A percentile compares a stretch with the other conserved stretches of the same genome.
Conservation (phyloP, 2,888 invertebrate genomes). For the Lithodes maja region DNA sequence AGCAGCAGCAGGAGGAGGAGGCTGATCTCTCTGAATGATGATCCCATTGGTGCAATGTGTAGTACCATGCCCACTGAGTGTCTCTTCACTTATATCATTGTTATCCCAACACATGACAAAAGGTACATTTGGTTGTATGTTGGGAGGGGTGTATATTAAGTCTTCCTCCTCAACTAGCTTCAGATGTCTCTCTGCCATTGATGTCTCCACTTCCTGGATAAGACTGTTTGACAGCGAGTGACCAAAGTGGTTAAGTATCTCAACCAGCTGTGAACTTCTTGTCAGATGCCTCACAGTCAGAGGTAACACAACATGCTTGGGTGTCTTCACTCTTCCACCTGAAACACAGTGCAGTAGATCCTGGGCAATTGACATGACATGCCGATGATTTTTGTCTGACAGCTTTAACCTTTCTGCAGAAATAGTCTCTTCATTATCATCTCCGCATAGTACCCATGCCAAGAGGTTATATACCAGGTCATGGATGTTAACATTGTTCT, state of each 20-base stretch:
- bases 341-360: slow-evolving; percentile 13
- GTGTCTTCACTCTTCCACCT: slow-evolving; percentile 21
- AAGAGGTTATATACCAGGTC: slow-evolving; percentile 16
- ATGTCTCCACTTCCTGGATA: slow-evolving; percentile 19
- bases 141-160: too few species aligned
- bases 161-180: neutral
- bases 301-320: slow-evolving; percentile 13
- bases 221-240: slow-evolving; percentile 21
- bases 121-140: too few species aligned
- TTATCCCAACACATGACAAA: too few species aligned
- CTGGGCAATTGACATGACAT: slow-evolving; percentile 14
- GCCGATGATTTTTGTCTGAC: slow-evolving; percentile 14
- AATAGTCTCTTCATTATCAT: slow-evolving; percentile 18
- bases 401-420: neutral
- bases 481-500: neutral
- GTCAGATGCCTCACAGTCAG: slow-evolving; percentile 21
- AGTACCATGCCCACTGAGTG: too few species aligned
- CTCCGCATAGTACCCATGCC: slow-evolving; percentile 5
- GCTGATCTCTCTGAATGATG: too few species aligned
- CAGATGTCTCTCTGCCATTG: slow-evolving; percentile 17
- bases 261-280: slow-evolving; percentile 30
- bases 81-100: too few species aligned
- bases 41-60: too few species aligned
- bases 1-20: too few species aligned
- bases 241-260: slow-evolving; percentile 31